A percentile compares a stretch with the other conserved stretches of the same genome.
Conservation (phyloP, 2,113 vertebrate species). For the Aldabrachelys gigantea region DNA sequence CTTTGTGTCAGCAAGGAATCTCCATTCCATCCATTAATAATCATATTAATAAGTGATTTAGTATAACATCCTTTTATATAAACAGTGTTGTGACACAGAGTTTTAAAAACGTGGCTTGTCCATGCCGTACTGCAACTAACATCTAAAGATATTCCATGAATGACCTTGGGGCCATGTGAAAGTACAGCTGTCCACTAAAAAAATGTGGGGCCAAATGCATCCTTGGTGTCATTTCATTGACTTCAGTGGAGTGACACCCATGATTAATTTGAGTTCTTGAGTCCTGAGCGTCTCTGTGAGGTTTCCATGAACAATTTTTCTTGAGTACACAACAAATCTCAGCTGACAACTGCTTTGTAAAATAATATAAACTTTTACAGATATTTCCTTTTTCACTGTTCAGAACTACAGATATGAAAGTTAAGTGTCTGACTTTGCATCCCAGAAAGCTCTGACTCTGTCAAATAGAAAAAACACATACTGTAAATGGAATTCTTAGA, state of each 20-base stretch:
- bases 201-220: slow-evolving; percentile 22
- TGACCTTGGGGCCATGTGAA: slow-evolving; percentile 55
- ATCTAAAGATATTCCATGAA: slow-evolving; percentile 47
- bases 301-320: neutral
- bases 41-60: neutral
- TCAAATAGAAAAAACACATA: slow-evolving; percentile 19
- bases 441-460: neutral
- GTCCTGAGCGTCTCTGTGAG: neutral
- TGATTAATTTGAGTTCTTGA: slow-evolving; percentile 28
- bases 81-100: neutral
- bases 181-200: slow-evolving; percentile 29
- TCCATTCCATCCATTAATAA: neutral
- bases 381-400: neutral
- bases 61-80: neutral
- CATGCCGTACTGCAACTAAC: neutral
- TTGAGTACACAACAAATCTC: neutral
- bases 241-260: neutral
- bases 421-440: neutral
- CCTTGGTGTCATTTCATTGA: slow-evolving; percentile 31
- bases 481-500: slow-evolving; percentile 46
- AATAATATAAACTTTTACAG: neutral
- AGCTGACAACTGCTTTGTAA: slow-evolving; percentile 17
- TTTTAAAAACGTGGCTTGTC: neutral
- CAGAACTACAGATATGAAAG: neutral
- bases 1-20: neutral